Percentiles rank a stretch among this genome's conserved stretches.
These are phyloP conservation scores for Phalloptychus januarius DNA, from an alignment of 2,797 vertebrate species.

Conservation along the genomic window DNA sequence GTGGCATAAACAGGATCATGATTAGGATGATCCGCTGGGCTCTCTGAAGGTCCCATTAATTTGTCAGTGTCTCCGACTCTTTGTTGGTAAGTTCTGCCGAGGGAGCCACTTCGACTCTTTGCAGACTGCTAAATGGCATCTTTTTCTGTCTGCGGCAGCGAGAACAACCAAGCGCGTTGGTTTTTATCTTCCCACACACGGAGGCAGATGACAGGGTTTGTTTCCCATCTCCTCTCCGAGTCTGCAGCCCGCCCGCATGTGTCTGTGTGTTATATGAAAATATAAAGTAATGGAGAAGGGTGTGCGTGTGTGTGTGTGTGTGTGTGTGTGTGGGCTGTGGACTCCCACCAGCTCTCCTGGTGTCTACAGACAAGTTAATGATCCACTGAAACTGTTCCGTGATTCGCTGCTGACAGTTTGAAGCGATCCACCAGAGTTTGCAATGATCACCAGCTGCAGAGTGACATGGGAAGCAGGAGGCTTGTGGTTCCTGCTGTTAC, in stretches of 20 bases:
- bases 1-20: background rate
- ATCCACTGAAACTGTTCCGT: slow-evolving; percentile 36
- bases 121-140: background rate
- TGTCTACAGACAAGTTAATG: slow-evolving; percentile 48
- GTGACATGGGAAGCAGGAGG: background rate
- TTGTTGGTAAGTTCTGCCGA: background rate
- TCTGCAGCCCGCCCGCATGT: slow-evolving; percentile 31
- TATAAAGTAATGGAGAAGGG: slow-evolving; percentile 13
- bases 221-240: slow-evolving; percentile 41
- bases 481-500: background rate
- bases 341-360: slow-evolving; percentile 38
- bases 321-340: slow-evolving; percentile 24
- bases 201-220: slow-evolving; percentile 30
- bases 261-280: slow-evolving; percentile 24
- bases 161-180: slow-evolving; percentile 28
- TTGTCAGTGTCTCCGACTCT: background rate
- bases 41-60: background rate
- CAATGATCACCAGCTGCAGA: background rate
- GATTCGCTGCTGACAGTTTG: slow-evolving; percentile 23
- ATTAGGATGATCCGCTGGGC: background rate
- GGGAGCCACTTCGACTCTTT: background rate
- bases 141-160: slow-evolving; percentile 6
- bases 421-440: background rate
- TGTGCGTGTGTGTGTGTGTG: no score
- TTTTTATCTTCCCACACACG: slow-evolving; percentile 32